Evolutionary conservation across 2,888 invertebrate genomes (phyloP).

Genomic region (Pterostichus niger): DNA sequence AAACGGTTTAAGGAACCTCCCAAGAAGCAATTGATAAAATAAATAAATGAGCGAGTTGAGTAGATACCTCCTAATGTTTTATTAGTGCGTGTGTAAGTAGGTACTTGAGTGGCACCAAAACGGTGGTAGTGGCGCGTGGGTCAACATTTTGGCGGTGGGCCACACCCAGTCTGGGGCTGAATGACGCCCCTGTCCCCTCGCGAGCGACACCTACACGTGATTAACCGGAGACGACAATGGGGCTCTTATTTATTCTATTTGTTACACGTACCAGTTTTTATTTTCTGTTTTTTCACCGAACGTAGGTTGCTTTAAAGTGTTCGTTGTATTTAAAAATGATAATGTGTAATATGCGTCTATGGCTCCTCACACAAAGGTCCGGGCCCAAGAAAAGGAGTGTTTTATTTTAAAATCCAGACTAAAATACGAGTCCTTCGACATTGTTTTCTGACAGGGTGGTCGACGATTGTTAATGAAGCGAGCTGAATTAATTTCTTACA

Average conservation of each 20-base stretch:
- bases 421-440: conserved; percentile 43
- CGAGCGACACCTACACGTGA: conserved; percentile 70
- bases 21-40: conserved; percentile 32
- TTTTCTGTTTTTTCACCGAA: conserved; percentile 40
- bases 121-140: conserved; percentile 40
- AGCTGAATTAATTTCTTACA: conserved; percentile 36
- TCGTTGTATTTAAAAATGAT: conserved; percentile 63
- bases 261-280: conserved; percentile 68
- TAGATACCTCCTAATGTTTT: neutral
- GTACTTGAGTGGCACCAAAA: conserved; percentile 15
- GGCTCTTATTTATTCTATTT: conserved; percentile 69
- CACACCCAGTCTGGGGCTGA: conserved; percentile 57
- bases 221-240: conserved; percentile 71
- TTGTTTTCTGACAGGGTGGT: conserved; percentile 50
- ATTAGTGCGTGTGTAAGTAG: neutral
- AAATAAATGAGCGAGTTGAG: neutral
- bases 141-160: conserved; percentile 47
- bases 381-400: conserved; percentile 15
- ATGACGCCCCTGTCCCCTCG: conserved; percentile 38
- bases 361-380: conserved; percentile 25
- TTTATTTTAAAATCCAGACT: conserved; percentile 51
- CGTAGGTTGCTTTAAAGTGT: conserved; percentile 59
- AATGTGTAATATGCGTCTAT: conserved; percentile 57
- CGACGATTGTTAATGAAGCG: conserved; percentile 21
- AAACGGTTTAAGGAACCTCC: neutral